Evolutionary conservation across 1,140 invertebrate genomes (phyloP).

Genomic region (Hyles vespertilio): DNA sequence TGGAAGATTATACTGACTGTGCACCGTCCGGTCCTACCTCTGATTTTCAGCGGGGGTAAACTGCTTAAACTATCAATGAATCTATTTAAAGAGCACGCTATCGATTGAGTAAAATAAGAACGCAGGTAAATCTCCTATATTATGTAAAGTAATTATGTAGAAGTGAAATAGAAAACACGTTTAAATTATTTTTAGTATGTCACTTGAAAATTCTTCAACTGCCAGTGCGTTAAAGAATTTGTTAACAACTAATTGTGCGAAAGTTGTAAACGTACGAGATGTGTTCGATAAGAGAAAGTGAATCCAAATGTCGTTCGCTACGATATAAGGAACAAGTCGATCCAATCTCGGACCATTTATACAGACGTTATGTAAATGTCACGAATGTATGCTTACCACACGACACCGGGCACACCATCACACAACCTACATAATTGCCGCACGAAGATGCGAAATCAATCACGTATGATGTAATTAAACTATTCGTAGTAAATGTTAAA

Average conservation of each 20-base stretch:
- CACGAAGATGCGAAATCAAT: neutral
- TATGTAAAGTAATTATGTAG: too few species aligned
- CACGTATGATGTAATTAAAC: constrained; percentile 4
- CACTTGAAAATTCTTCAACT: neutral
- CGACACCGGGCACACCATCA: too few species aligned
- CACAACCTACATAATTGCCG: neutral
- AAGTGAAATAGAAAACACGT: too few species aligned
- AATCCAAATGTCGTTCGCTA: constrained; percentile 26
- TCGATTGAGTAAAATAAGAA: too few species aligned
- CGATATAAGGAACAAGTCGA: neutral
- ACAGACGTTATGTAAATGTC: constrained; percentile 11
- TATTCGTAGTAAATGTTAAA: constrained; percentile 5
- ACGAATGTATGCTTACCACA: constrained; percentile 5
- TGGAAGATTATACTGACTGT: too few species aligned
- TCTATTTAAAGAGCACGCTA: too few species aligned
- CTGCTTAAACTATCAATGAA: too few species aligned
- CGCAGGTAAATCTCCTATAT: too few species aligned
- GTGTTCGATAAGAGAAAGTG: constrained; percentile 39
- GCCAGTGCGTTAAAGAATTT: neutral
- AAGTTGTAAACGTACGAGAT: neutral
- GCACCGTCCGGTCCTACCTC: too few species aligned
- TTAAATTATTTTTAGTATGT: neutral
- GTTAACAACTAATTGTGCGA: neutral
- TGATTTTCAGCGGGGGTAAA: too few species aligned
- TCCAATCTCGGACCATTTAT: constrained; percentile 5